Evolutionary conservation across 2,888 invertebrate genomes (phyloP).

Genomic region (Bombylius major): DNA sequence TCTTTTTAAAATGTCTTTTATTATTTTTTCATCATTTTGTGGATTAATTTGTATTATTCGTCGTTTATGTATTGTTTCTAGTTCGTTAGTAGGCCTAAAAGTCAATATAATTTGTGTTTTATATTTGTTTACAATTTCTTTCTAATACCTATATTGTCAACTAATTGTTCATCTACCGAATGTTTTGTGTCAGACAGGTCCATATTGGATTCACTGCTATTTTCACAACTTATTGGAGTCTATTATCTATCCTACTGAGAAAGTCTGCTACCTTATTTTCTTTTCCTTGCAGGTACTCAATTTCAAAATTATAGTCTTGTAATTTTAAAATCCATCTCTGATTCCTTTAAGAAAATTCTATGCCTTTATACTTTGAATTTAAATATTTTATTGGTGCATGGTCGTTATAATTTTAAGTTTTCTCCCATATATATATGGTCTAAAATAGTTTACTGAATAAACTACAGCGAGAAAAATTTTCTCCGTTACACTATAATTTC

Average conservation of each 20-base stretch:
- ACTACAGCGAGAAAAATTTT: constrained; percentile 4
- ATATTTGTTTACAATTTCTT: constrained; percentile 6
- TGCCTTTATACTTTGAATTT: constrained; percentile 9
- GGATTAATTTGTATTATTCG: too few relatives aligned
- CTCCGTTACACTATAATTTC: not conserved
- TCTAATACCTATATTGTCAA: constrained; percentile 2
- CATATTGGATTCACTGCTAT: constrained; percentile 9
- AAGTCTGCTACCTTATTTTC: constrained; percentile 13
- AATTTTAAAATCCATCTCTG: too few relatives aligned
- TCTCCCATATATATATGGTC: too few relatives aligned
- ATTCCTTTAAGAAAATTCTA: constrained; percentile 6
- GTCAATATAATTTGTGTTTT: too few relatives aligned
- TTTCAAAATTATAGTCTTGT: constrained; percentile 12
- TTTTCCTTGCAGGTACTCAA: constrained; percentile 11
- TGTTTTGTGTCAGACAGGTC: constrained; percentile 4
- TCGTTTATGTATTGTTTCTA: too few relatives aligned
- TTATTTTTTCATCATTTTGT: too few relatives aligned
- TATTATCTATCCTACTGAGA: constrained; percentile 11
- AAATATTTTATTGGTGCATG: too few relatives aligned
- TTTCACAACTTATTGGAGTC: constrained; percentile 1
- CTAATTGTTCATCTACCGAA: constrained; percentile 7
- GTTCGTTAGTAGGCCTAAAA: too few relatives aligned
- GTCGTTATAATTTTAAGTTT: too few relatives aligned
- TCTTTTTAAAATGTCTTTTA: too few relatives aligned
- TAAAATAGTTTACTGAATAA: constrained; percentile 10